phyloP scores from a whole-genome alignment of 2,113 vertebrate species.

The Lepisosteus osseus region DNA sequence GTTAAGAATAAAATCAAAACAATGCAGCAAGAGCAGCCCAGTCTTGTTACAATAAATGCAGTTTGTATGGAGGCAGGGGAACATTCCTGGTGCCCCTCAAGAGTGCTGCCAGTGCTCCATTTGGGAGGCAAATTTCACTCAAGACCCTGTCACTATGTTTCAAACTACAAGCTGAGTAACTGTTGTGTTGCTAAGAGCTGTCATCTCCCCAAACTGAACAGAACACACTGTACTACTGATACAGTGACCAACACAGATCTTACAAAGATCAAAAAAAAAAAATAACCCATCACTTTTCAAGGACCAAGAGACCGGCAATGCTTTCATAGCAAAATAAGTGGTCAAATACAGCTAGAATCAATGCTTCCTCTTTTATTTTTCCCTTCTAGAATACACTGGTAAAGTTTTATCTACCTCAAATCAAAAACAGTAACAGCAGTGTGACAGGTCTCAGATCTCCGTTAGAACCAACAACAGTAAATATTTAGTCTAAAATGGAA shows the following conservation, averaged over 20 bases:
- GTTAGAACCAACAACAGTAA: no score
- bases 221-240: constrained; percentile 1
- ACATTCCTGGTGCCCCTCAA: constrained; percentile 34
- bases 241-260: constrained; percentile 5
- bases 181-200: constrained; percentile 14
- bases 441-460: neutral
- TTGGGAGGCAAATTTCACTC: constrained; percentile 19
- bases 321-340: neutral
- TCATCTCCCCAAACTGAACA: constrained; percentile 7
- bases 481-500: no score
- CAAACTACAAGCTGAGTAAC: constrained; percentile 29
- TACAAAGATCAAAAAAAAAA: neutral
- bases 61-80: constrained; percentile 21
- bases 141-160: neutral
- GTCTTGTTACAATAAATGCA: constrained; percentile 38
- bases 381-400: neutral
- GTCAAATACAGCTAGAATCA: neutral
- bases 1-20: constrained; percentile 64
- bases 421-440: constrained; percentile 3
- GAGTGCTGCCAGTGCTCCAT: constrained; percentile 21
- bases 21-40: constrained; percentile 69
- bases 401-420: neutral
- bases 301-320: neutral
- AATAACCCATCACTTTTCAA: neutral
- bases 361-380: neutral